Percentiles rank a stretch among this genome's conserved stretches.
Evolutionary conservation across 2,113 vertebrate species (phyloP).

Genomic region (Cheirogaleus medius): DNA sequence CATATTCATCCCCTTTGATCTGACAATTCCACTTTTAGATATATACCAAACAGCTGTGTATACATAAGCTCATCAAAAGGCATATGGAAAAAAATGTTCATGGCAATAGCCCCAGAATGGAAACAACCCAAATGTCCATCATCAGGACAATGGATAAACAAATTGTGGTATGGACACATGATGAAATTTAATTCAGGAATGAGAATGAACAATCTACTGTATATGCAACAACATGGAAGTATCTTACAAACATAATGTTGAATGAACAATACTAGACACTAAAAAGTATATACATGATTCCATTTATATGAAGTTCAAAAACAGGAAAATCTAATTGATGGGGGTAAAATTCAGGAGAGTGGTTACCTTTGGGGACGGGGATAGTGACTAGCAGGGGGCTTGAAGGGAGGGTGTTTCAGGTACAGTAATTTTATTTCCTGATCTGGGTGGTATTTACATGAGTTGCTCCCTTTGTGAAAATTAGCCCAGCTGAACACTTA

Average conservation of each 20-base stretch:
- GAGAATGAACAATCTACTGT: constrained; percentile 17
- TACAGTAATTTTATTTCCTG: neutral
- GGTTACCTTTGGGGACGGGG: neutral
- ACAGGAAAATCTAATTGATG: neutral
- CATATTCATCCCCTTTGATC: neutral
- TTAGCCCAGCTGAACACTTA: neutral
- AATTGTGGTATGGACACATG: neutral
- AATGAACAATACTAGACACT: neutral
- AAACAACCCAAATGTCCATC: constrained; percentile 15
- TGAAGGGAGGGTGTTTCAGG: neutral
- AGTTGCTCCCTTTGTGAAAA: constrained; percentile 45
- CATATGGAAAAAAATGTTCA: neutral
- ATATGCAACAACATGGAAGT: neutral
- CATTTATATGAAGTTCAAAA: constrained; percentile 1
- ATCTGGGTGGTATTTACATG: neutral
- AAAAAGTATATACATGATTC: neutral
- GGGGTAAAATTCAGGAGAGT: neutral
- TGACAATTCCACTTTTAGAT: neutral
- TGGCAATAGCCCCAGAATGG: neutral
- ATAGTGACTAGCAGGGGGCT: neutral
- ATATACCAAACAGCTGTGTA: neutral
- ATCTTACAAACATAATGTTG: neutral
- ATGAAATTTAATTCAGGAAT: neutral
- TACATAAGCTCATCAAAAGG: neutral
- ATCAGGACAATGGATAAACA: neutral